Evolutionary conservation across 2,797 vertebrate genomes (phyloP), one percentile per base, ranked within the genome.

Genomic region (Mastacembelus armatus): DNA sequence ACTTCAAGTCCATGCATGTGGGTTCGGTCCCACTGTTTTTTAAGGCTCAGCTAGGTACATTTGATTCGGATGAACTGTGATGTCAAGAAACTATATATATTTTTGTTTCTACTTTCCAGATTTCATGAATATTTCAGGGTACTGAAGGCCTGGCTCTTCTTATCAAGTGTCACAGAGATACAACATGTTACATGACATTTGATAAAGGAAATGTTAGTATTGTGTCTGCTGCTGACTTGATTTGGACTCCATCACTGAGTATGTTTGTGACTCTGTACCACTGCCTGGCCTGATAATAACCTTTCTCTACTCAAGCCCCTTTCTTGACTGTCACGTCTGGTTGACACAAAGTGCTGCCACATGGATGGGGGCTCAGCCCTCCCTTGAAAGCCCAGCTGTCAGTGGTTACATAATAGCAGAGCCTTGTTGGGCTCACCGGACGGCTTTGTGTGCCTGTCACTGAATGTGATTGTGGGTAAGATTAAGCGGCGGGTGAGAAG

Each of bases 331-430:
- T 88, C 88, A 90, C 66, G 80, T 92, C 88, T 92, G 86, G 73
- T 84, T 88, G 89, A 91, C 90, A 93, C 89, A 90, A 91, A 92
- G 90, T 92, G 90, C 91, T 91, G 89, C 90, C 90, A 88, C 86
- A 80, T 77, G 71, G 90, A 90, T 92, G 80, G 84, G 80, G 85
- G 76, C 80, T 83, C 83, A 85, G 91, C 89, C 90, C 88, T 89
- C 88, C 89, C 85, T 89, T 85, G 84, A 88, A 89, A 87, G 88
- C 90, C 91, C 93, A 93, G 92, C 93, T 94, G 93, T 94, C 90
- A 86, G 79, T 66, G 71, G 91, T 94, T 94, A 94, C 92, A 94
- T 94, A 94, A 94, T 92, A 92, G 92, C 86, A 38, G 80, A 89
- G 90, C 87, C 91, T 92, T 91, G 93, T 92, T 86, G 91, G 91